These are phyloP conservation scores for Mellivora capensis DNA, from an alignment of 2,113 vertebrate genomes.

Conservation along the genomic window DNA sequence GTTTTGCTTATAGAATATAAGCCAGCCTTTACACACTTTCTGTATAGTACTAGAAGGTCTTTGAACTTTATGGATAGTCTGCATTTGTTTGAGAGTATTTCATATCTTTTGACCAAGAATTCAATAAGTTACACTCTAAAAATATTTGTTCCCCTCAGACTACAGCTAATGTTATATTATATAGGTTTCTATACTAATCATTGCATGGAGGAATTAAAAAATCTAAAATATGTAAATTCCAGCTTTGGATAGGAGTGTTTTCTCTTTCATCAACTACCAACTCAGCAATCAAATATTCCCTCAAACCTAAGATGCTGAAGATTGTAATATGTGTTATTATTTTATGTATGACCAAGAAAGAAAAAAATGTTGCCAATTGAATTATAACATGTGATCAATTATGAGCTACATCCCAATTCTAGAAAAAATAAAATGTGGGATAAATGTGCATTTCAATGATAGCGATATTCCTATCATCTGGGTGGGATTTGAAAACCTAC, in stretches of 20 bases:
- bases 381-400: not conserved
- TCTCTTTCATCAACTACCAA: conserved; percentile 13
- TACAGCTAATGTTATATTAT: not conserved
- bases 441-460: not conserved
- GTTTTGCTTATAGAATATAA: not conserved
- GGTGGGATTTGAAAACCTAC: not conserved
- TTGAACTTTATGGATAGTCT: not conserved
- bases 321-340: not conserved
- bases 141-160: not conserved
- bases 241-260: not conserved
- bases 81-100: conserved; percentile 2
- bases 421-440: not conserved
- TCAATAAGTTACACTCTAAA: conserved; percentile 11
- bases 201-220: not conserved
- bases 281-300: not conserved
- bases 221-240: not conserved
- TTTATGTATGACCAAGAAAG: not conserved
- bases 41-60: not conserved
- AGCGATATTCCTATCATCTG: not conserved
- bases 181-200: not conserved
- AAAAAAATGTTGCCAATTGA: not conserved
- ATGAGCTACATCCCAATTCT: not conserved
- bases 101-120: conserved; percentile 1
- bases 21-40: not conserved
- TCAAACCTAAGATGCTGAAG: not conserved